phyloP scores from a whole-genome alignment of 2,888 invertebrate species.

The Diarsia brunnea region DNA sequence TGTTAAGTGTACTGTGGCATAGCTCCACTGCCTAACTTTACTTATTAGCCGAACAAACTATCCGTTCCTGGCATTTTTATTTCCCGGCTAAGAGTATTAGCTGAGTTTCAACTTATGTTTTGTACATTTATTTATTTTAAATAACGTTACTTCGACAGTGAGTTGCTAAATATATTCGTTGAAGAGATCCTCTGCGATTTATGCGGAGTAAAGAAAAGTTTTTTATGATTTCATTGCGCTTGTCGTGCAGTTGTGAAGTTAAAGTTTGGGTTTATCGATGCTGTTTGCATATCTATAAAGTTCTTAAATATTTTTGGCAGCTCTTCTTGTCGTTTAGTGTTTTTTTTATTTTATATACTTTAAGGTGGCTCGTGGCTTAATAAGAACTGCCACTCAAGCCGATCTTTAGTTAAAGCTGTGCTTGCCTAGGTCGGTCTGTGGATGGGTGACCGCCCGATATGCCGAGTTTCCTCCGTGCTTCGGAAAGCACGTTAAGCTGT shows the following conservation, averaged over 20 bases:
- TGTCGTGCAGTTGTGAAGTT: slow-evolving; percentile 16
- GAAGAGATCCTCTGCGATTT: slow-evolving; percentile 35
- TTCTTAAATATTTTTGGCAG: neutral
- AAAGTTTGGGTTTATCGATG: slow-evolving; percentile 3
- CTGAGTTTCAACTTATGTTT: slow-evolving; percentile 58
- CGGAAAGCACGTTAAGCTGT: no score
- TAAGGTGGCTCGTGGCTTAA: no score
- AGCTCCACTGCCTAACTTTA: slow-evolving; percentile 69
- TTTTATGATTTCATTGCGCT: slow-evolving; percentile 23
- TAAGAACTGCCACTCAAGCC: no score
- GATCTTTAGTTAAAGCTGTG: no score
- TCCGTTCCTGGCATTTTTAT: slow-evolving; percentile 53
- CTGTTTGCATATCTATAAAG: neutral
- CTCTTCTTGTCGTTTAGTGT: neutral
- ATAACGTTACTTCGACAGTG: slow-evolving; percentile 42
- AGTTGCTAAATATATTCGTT: slow-evolving; percentile 48
- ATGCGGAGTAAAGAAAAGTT: slow-evolving; percentile 11
- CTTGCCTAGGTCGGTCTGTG: no score
- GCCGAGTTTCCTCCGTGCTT: no score
- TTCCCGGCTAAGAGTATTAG: slow-evolving; percentile 65
- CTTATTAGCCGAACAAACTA: slow-evolving; percentile 67
- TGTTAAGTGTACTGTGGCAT: slow-evolving; percentile 5
- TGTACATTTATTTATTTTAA: slow-evolving; percentile 66
- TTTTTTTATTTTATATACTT: no score
- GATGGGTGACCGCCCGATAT: no score